These are phyloP conservation scores for Trichomalopsis sarcophagae DNA, from an alignment of 1,140 invertebrate genomes.

Conservation along the genomic window DNA sequence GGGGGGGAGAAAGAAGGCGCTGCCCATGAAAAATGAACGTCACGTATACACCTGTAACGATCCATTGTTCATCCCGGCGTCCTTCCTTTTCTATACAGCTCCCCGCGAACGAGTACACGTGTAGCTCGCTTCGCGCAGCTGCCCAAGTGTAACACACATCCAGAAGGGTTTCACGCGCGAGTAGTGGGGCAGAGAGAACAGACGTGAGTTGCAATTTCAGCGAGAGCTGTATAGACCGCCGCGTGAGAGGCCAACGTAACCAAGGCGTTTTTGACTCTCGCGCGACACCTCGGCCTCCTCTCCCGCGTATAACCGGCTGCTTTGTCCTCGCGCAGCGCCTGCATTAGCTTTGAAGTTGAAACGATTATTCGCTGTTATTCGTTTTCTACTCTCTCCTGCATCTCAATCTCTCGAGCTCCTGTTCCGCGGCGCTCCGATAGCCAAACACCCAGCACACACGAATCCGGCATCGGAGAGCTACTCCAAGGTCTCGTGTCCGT, in stretches of 20 bases:
- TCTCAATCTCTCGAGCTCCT: background rate
- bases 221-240: background rate
- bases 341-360: no score
- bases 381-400: no score
- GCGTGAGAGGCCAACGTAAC: background rate
- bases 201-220: slow-evolving; percentile 18
- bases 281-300: background rate
- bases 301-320: background rate
- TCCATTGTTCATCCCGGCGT: background rate
- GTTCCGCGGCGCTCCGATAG: background rate
- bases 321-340: background rate
- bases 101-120: background rate
- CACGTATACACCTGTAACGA: slow-evolving; percentile 32
- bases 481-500: background rate
- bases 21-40: slow-evolving; percentile 23
- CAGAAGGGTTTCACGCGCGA: background rate
- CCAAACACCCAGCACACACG: background rate
- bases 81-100: background rate
- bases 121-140: background rate
- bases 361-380: no score
- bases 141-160: background rate
- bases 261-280: slow-evolving; percentile 4
- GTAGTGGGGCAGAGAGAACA: background rate
- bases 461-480: background rate
- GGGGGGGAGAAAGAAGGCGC: background rate